Evolutionary conservation across 2,888 invertebrate genomes (phyloP).

Genomic region (Callosobruchus maculatus): DNA sequence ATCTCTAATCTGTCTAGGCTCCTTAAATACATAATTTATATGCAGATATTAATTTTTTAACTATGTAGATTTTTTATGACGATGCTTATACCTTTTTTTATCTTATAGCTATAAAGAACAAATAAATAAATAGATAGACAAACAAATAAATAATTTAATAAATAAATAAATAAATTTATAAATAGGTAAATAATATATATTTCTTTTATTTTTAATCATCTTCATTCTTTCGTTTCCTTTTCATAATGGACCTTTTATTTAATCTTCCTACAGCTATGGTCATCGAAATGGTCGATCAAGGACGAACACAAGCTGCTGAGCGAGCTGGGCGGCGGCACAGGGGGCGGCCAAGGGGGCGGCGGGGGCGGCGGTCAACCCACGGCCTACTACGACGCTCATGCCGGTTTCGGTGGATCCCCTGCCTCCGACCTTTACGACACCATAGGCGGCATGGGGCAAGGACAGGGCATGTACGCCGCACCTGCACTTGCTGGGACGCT

Average conservation of each 20-base stretch:
- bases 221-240: no score
- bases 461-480: conserved; percentile 64
- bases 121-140: no score
- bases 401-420: conserved; percentile 54
- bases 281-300: conserved; percentile 87
- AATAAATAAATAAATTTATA: no score
- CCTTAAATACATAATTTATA: no score
- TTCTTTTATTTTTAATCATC: no score
- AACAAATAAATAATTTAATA: no score
- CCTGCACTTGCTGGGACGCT: conserved; percentile 70
- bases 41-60: no score
- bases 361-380: conserved; percentile 55
- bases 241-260: not conserved
- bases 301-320: conserved; percentile 86
- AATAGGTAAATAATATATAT: no score
- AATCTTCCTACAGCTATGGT: conserved; percentile 62
- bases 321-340: conserved; percentile 70
- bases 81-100: no score
- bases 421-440: conserved; percentile 62
- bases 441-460: conserved; percentile 69
- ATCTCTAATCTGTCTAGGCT: no score
- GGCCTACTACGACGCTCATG: conserved; percentile 59
- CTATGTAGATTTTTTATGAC: no score
- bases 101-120: no score
- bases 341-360: conserved; percentile 53